phyloP scores from a whole-genome alignment of 2,888 invertebrate species.

The Cataglyphis cursor region DNA sequence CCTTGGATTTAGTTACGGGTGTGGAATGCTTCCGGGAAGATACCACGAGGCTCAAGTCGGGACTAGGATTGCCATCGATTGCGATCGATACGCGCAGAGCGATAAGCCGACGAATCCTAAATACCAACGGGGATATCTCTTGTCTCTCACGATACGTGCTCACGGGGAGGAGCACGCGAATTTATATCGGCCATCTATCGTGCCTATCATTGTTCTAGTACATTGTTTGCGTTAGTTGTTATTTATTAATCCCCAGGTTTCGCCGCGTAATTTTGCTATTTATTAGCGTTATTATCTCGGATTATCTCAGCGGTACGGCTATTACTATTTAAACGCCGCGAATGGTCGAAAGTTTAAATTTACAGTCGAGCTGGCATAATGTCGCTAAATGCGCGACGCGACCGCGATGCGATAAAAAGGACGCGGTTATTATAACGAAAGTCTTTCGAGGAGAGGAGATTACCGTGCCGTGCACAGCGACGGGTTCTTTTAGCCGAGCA shows the following conservation, averaged over 20 bases:
- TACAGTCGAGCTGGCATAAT: conserved; percentile 36
- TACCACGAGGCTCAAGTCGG: conserved; percentile 27
- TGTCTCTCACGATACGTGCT: conserved; percentile 8
- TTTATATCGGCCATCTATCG: not conserved
- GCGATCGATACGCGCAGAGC: conserved; percentile 12
- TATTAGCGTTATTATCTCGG: conserved; percentile 47
- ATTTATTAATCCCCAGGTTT: conserved; percentile 17
- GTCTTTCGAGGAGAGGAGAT: conserved; percentile 34
- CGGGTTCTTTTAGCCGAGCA: conserved; percentile 38
- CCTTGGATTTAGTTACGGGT: conserved; percentile 34
- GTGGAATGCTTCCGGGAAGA: not conserved
- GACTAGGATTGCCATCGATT: not conserved
- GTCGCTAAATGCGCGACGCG: conserved; percentile 43
- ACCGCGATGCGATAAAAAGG: conserved; percentile 48
- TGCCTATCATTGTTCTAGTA: conserved; percentile 5
- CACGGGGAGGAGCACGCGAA: not conserved
- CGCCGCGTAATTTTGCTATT: conserved; percentile 15
- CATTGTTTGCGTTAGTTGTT: conserved; percentile 1
- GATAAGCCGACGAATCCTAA: conserved; percentile 31
- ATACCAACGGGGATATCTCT: not conserved
- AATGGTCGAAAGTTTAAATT: conserved; percentile 55
- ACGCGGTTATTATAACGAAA: conserved; percentile 44
- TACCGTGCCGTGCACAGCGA: not conserved
- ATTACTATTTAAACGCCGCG: conserved; percentile 44
- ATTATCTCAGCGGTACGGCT: conserved; percentile 34